Conservation (phyloP, 2,888 invertebrate species). For the Flexamia atlantica region DNA sequence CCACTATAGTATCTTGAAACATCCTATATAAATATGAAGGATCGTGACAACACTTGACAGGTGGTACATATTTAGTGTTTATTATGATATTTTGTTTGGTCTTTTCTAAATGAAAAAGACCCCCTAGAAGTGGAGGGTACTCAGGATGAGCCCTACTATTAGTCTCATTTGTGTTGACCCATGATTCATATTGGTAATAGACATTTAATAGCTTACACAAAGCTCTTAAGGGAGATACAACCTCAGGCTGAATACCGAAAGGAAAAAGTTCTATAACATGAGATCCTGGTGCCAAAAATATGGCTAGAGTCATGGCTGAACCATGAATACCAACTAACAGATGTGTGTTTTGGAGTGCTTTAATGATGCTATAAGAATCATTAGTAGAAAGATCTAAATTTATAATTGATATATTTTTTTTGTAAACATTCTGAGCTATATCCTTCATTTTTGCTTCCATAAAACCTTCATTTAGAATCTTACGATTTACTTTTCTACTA, state of each 20-base stretch:
- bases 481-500: slow-evolving; percentile 73
- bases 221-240: slow-evolving; percentile 75
- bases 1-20: slow-evolving; percentile 76
- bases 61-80: slow-evolving; percentile 72
- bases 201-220: slow-evolving; percentile 72
- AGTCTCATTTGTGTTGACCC: slow-evolving; percentile 73
- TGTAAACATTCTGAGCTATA: slow-evolving; percentile 41
- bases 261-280: slow-evolving; percentile 76
- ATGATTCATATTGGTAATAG: slow-evolving; percentile 73
- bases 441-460: slow-evolving; percentile 71
- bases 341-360: slow-evolving; percentile 64
- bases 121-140: slow-evolving; percentile 73
- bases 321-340: slow-evolving; percentile 73
- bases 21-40: slow-evolving; percentile 76
- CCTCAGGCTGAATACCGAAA: slow-evolving; percentile 74
- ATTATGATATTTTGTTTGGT: slow-evolving; percentile 72
- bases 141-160: slow-evolving; percentile 73
- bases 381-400: slow-evolving; percentile 67
- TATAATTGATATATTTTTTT: slow-evolving; percentile 53
- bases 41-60: slow-evolving; percentile 75
- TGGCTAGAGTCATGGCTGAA: slow-evolving; percentile 74
- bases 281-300: slow-evolving; percentile 74
- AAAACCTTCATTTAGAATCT: slow-evolving; percentile 75
- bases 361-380: slow-evolving; percentile 64
- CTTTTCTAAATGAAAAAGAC: slow-evolving; percentile 73